Evolutionary conservation across 2,113 vertebrate genomes (phyloP).

Genomic region (Pteruthius melanotis): DNA sequence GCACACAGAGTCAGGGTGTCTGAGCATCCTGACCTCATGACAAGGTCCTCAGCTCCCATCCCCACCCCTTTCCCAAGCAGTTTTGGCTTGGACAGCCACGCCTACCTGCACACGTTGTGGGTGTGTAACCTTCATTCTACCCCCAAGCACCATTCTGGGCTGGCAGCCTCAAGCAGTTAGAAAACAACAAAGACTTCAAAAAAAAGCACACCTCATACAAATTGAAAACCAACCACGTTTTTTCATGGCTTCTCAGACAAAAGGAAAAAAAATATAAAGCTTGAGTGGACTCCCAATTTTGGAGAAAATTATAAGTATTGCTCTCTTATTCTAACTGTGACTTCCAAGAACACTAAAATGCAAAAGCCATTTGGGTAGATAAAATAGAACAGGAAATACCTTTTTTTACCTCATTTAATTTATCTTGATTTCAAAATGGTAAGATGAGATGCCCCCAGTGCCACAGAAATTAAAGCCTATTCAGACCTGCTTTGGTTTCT

Average conservation of each 20-base stretch:
- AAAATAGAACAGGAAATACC: neutral
- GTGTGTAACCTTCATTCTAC: neutral
- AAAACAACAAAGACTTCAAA: neutral
- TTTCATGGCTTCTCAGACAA: neutral
- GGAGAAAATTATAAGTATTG: neutral
- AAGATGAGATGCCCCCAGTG: neutral
- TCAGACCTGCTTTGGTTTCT: neutral
- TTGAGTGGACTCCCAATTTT: neutral
- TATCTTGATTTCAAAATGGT: neutral
- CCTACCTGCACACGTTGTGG: accelerated
- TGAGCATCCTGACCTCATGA: neutral
- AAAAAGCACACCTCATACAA: neutral
- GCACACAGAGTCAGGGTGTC: neutral
- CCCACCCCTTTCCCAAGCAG: neutral
- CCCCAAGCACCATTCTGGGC: accelerated
- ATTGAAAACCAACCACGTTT: neutral
- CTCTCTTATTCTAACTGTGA: neutral
- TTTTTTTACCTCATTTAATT: neutral
- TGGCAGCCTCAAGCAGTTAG: neutral
- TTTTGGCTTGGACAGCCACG: neutral
- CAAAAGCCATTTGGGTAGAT: neutral
- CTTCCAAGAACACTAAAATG: neutral
- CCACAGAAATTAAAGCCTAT: neutral
- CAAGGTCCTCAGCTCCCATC: neutral
- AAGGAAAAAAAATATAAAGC: accelerated